A percentile compares a stretch with the other conserved stretches of the same genome.
These are phyloP conservation scores for Piscicola geometra DNA, from an alignment of 2,888 invertebrate genomes.

Conservation along the genomic window DNA sequence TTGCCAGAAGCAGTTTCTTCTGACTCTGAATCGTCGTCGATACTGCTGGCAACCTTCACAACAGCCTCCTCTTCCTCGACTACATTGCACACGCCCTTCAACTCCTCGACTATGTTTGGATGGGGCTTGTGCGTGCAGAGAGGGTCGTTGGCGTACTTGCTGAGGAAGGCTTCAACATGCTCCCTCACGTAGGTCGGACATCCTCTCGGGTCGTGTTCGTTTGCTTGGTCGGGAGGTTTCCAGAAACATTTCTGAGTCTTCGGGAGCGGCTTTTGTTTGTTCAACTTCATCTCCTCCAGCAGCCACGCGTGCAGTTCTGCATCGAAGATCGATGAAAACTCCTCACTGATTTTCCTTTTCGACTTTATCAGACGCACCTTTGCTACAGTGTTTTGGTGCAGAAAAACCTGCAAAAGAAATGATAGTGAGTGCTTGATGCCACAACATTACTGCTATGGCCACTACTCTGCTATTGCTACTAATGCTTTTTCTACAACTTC, in stretches of 20 bases:
- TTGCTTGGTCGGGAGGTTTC: conserved; percentile 44
- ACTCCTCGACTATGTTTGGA: conserved; percentile 49
- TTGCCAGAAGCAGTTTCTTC: conserved; percentile 11
- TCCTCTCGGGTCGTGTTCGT: conserved; percentile 51
- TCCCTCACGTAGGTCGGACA: conserved; percentile 48
- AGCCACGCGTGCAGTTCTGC: conserved; percentile 50
- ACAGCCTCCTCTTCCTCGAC: background rate
- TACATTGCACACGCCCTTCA: conserved; percentile 41
- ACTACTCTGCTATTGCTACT: no score
- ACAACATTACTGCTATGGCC: no score
- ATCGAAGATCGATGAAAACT: conserved; percentile 48
- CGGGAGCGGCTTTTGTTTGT: conserved; percentile 48
- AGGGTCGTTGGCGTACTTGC: conserved; percentile 7
- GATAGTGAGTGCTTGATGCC: no score
- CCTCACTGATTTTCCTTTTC: conserved; percentile 48
- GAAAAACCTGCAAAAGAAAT: conserved; percentile 43
- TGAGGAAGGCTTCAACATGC: conserved; percentile 45
- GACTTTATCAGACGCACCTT: conserved; percentile 50
- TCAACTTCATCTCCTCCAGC: conserved; percentile 50
- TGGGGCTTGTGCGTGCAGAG: conserved; percentile 47
- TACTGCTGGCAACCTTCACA: background rate
- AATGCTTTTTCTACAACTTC: no score
- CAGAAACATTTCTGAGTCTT: conserved; percentile 50
- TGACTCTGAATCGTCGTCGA: conserved; percentile 28
- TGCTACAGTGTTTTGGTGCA: conserved; percentile 49